Percentiles rank a stretch among this genome's conserved stretches.
Conservation (phyloP, 2,888 invertebrate species). For the Sesia apiformis region DNA sequence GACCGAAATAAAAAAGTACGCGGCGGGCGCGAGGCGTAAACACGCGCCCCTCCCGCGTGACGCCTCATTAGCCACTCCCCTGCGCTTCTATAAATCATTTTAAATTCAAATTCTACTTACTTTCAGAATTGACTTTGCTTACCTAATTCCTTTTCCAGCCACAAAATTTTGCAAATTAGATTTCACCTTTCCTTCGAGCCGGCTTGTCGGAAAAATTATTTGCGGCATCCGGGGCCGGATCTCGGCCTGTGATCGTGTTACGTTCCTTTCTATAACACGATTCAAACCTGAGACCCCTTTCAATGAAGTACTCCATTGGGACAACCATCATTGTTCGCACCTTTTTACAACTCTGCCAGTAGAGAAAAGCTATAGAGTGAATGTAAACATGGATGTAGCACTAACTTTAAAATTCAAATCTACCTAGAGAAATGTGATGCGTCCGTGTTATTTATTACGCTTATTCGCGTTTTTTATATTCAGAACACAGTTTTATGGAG, state of each 20-base stretch:
- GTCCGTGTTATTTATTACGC: too few relatives aligned
- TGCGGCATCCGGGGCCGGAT: slow-evolving; percentile 43
- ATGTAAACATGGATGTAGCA: background rate
- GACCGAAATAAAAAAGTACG: slow-evolving; percentile 44
- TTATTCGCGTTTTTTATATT: too few relatives aligned
- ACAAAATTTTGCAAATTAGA: slow-evolving; percentile 67
- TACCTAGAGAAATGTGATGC: too few relatives aligned
- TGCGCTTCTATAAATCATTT: slow-evolving; percentile 70
- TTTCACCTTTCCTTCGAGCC: slow-evolving; percentile 50
- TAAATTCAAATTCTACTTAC: slow-evolving; percentile 73
- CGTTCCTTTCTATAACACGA: slow-evolving; percentile 21
- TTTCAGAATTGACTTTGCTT: slow-evolving; percentile 69
- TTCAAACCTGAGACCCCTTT: slow-evolving; percentile 18
- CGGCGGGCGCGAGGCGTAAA: slow-evolving; percentile 49
- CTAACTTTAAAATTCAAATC: slow-evolving; percentile 2
- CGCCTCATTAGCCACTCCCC: slow-evolving; percentile 73
- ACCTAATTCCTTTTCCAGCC: slow-evolving; percentile 61
- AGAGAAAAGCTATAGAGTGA: too few relatives aligned
- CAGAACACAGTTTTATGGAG: too few relatives aligned
- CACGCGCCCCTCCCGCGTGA: slow-evolving; percentile 69
- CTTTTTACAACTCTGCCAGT: background rate
- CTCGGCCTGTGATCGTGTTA: slow-evolving; percentile 33
- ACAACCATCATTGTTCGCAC: background rate
- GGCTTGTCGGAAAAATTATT: slow-evolving; percentile 44
- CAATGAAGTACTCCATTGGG: slow-evolving; percentile 19